Base-by-base conservation (phyloP, 1,140 invertebrate species). In the Drosophila varians region DNA sequence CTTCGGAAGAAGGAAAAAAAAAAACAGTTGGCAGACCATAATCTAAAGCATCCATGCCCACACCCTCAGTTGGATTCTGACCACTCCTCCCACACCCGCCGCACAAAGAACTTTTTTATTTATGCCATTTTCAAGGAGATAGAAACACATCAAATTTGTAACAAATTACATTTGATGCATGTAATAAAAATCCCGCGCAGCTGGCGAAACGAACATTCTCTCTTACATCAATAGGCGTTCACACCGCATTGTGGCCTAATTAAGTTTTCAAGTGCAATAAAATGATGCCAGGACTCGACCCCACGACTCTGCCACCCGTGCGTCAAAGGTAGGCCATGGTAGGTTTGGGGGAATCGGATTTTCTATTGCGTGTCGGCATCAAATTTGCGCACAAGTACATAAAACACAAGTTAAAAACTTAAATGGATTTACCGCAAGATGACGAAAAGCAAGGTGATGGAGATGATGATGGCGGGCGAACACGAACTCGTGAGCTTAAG, bases 211-310 rank as follows among this genome's bases (percentile, higher is more conserved):
- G 16, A 54, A 53, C 34, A 72, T 66, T 65, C 47, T 66, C 38
- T 43, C 21, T 11, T 45, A 43, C 61, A 69, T 53, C 78, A 75
- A 87, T 77, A 77, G 74, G 74, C 82, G 77, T 87, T 87, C 74
- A 77, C 82, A 87, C 83, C 82, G 82, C 77, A 82, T 87, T 87
- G 76, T 74, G 77, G 74, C 80, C 83, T 90, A 90, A 90, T 90
- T 90, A 90, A 87, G 78, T 90, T 90, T 90, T 90, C 79, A 89
- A 90, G 87, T 78, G 79, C 89, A 86, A 90, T 90, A 90, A 90
- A 90, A 90, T 90, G 74, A 84, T 87, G 82, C 69, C 57, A 64
- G 49, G 56, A 56, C 56, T 31, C n/a, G 36, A 14, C 28, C 28
- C 28, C 56, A 25, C n/a, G 36, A 14, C 28, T 11, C 28, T 18